phyloP scores from a whole-genome alignment of 2,888 invertebrate species.

The Agrilus mali region DNA sequence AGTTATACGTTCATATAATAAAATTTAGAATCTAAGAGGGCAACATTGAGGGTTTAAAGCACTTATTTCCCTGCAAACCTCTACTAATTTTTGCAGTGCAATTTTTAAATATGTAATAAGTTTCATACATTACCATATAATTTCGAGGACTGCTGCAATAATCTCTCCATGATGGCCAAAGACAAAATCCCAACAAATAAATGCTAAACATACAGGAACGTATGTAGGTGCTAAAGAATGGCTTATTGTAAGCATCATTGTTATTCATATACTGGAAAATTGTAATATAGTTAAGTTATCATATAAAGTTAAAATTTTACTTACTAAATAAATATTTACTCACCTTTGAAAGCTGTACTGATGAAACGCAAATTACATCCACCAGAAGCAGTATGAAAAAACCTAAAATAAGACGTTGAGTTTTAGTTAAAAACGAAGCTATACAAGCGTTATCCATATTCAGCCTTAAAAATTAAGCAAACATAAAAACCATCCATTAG shows the following conservation, averaged over 20 bases:
- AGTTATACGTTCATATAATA: no score
- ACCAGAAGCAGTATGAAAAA: conserved; percentile 78
- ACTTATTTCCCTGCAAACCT: no score
- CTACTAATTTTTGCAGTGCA: no score
- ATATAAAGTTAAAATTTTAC: neutral
- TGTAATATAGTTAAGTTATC: neutral
- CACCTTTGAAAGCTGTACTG: conserved; percentile 90
- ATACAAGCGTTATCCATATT: conserved; percentile 24
- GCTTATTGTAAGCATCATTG: conserved; percentile 79
- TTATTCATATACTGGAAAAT: conserved; percentile 68
- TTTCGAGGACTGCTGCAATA: conserved; percentile 51
- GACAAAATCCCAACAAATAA: conserved; percentile 78
- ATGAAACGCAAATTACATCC: conserved; percentile 91
- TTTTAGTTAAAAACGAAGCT: conserved; percentile 44
- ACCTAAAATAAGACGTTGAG: conserved; percentile 69
- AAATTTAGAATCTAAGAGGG: no score
- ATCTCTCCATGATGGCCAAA: conserved; percentile 83
- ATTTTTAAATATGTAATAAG: neutral
- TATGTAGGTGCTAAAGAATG: conserved; percentile 91
- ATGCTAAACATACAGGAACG: conserved; percentile 90
- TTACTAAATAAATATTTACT: conserved; percentile 37
- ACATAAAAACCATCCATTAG: no score
- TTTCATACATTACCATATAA: conserved; percentile 48
- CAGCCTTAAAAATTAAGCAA: neutral
- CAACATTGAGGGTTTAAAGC: no score